Percentiles rank a stretch among this genome's conserved stretches.
Conservation (phyloP, 2,797 vertebrate species). For the Poeciliopsis paucimaculata region DNA sequence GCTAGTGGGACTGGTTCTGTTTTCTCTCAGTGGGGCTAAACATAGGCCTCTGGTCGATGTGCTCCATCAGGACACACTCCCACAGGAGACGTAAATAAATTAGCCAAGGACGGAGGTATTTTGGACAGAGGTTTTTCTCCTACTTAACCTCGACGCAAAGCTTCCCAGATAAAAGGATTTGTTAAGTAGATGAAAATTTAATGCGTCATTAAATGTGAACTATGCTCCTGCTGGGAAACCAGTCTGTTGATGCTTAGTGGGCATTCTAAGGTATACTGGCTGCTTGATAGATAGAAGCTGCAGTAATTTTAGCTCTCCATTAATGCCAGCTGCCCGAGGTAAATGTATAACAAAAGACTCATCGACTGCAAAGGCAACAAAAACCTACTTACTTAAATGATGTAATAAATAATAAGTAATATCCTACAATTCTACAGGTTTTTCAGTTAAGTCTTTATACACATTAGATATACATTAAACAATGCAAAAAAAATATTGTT, state of each 20-base stretch:
- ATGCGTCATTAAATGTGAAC: constrained; percentile 36
- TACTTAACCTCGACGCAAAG: constrained; percentile 28
- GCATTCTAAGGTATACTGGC: neutral
- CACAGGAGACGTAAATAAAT: constrained; percentile 39
- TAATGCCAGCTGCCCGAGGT: neutral
- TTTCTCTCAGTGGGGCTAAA: constrained; percentile 45
- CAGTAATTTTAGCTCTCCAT: neutral
- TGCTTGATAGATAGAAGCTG: neutral
- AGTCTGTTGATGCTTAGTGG: neutral
- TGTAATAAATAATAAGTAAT: no score
- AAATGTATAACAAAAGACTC: no score
- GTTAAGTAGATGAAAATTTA: constrained; percentile 44
- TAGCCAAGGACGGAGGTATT: constrained; percentile 38
- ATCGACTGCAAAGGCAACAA: no score
- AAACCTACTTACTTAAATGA: no score
- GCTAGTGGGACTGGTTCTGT: constrained; percentile 25
- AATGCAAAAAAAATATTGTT: no score
- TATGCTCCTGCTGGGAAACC: constrained; percentile 5
- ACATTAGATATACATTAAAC: no score
- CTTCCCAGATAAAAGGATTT: constrained; percentile 37
- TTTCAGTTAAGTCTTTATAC: no score
- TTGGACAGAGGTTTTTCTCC: constrained; percentile 1
- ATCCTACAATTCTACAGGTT: no score
- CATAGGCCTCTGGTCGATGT: constrained; percentile 54
- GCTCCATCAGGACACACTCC: constrained; percentile 19